Conservation (phyloP, 1,140 invertebrate species). For the Popillia japonica region DNA sequence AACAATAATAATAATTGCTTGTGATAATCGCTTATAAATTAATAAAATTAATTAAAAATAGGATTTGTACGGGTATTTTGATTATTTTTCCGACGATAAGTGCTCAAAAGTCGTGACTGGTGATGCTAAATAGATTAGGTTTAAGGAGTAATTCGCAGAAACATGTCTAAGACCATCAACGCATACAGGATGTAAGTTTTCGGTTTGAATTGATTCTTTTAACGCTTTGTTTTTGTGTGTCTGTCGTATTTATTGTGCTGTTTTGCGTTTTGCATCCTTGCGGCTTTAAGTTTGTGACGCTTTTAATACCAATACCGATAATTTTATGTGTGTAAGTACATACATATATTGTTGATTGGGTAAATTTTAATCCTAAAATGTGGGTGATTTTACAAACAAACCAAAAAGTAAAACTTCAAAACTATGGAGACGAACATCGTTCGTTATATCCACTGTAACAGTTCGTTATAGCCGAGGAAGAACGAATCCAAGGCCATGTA, state of each 20-base stretch:
- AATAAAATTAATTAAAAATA: constrained; percentile 8
- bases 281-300: too few relatives aligned
- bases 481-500: too few relatives aligned
- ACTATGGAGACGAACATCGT: too few relatives aligned
- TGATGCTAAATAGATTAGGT: constrained; percentile 35
- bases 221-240: not conserved
- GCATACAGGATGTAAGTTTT: constrained; percentile 72
- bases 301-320: not conserved
- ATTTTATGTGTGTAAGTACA: not conserved
- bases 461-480: too few relatives aligned
- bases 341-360: too few relatives aligned
- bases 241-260: not conserved
- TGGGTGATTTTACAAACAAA: too few relatives aligned
- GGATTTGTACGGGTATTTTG: not conserved
- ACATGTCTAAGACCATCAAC: constrained; percentile 72
- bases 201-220: not conserved
- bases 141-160: constrained; percentile 41
- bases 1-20: constrained; percentile 4
- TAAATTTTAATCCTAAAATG: too few relatives aligned
- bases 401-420: too few relatives aligned
- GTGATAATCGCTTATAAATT: constrained; percentile 31
- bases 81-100: constrained; percentile 1
- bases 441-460: too few relatives aligned
- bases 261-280: not conserved
- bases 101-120: constrained; percentile 20